A percentile compares a stretch with the other conserved stretches of the same genome.
Conservation (phyloP, 1,140 invertebrate genomes). For the Nilaparvata lugens region DNA sequence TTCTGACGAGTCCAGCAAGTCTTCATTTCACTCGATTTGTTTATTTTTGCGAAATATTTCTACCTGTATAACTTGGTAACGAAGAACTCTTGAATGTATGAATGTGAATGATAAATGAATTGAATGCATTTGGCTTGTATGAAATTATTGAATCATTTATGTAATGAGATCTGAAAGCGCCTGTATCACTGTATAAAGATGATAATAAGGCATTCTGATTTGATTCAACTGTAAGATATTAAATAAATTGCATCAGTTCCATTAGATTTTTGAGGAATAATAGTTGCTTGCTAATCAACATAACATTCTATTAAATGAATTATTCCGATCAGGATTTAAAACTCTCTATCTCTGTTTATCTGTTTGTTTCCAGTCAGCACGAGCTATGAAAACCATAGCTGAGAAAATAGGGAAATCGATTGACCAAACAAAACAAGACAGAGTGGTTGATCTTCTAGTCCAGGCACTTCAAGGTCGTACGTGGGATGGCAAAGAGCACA, state of each 20-base stretch:
- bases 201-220: no score
- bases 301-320: background rate
- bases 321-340: background rate
- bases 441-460: conserved; percentile 56
- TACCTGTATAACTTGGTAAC: no score
- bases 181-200: no score
- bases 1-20: no score
- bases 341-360: background rate
- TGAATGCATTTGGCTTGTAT: no score
- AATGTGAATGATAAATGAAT: no score
- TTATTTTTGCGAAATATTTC: no score
- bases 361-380: conserved; percentile 50
- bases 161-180: no score
- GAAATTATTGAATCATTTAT: no score
- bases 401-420: conserved; percentile 58
- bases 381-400: conserved; percentile 68
- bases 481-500: conserved; percentile 77
- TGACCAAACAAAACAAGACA: conserved; percentile 51
- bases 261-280: background rate
- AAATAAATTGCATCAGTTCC: background rate
- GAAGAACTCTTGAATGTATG: no score
- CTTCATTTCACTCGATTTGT: no score
- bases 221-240: no score
- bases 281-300: background rate
- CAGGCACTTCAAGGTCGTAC: conserved; percentile 71